phyloP scores from a whole-genome alignment of 2,113 vertebrate species.

The Myotis lucifugus region DNA sequence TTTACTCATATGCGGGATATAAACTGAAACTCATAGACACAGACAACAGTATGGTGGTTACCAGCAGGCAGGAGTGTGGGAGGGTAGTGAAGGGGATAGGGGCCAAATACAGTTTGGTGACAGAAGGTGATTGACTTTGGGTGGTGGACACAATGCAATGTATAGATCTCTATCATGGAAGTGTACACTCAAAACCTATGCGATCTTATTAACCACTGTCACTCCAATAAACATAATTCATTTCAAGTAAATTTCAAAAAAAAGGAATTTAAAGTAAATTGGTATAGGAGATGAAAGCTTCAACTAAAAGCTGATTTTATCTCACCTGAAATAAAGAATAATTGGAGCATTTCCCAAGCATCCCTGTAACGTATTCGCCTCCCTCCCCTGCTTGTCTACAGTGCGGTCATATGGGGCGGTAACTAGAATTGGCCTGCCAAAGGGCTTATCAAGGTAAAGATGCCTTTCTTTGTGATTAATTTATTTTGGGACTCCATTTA shows the following conservation, averaged over 20 bases:
- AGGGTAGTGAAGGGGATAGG: too few species aligned
- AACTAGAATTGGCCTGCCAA: slow-evolving; percentile 3
- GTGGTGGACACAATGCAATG: too few species aligned
- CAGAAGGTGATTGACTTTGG: too few species aligned
- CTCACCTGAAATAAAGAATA: background rate
- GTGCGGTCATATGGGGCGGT: background rate
- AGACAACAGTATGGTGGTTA: too few species aligned
- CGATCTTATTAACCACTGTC: too few species aligned
- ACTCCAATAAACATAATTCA: too few species aligned
- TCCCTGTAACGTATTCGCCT: background rate
- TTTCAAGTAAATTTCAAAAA: too few species aligned
- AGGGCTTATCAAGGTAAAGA: background rate
- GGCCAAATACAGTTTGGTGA: background rate
- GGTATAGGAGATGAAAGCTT: background rate
- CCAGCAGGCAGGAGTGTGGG: too few species aligned
- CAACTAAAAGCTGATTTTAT: slow-evolving; percentile 3
- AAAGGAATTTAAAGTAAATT: slow-evolving; percentile 22
- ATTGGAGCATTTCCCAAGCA: background rate
- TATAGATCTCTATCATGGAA: too few species aligned
- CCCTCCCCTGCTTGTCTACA: background rate
- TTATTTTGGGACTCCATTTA: background rate
- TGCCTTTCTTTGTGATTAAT: background rate
- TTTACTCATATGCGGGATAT: background rate
- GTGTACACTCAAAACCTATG: too few species aligned
- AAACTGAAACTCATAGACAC: background rate